phyloP scores from a whole-genome alignment of 2,888 invertebrate species.

The Tyria jacobaeae region DNA sequence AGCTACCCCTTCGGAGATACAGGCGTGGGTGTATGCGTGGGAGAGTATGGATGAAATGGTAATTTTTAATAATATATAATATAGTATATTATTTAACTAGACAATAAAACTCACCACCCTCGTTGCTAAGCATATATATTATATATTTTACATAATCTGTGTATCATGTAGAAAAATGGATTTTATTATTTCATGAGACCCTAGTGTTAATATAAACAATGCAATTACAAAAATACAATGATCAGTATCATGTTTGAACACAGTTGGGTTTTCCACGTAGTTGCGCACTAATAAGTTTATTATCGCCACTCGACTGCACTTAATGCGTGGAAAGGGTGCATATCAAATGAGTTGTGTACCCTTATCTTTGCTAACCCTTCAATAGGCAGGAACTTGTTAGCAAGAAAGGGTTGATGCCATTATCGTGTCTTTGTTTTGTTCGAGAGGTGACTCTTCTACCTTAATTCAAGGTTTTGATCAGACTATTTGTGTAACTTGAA shows the following conservation, averaged over 20 bases:
- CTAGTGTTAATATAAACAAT: not conserved
- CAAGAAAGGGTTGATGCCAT: constrained; percentile 16
- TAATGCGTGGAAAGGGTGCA: constrained; percentile 48
- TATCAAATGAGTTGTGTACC: constrained; percentile 39
- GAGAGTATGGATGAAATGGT: too few relatives aligned
- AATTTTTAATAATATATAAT: too few relatives aligned
- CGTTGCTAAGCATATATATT: too few relatives aligned
- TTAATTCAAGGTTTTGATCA: constrained; percentile 5
- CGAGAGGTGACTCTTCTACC: not conserved
- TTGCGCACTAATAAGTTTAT: constrained; percentile 45
- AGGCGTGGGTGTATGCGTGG: too few relatives aligned
- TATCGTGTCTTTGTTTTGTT: constrained; percentile 15
- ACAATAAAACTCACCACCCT: too few relatives aligned
- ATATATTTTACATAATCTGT: too few relatives aligned
- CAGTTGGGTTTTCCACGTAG: constrained; percentile 40
- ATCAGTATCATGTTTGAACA: constrained; percentile 18
- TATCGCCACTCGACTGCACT: constrained; percentile 41
- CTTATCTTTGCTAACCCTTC: constrained; percentile 36
- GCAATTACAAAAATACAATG: constrained; percentile 14
- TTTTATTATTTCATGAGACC: too few relatives aligned
- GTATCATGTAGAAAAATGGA: too few relatives aligned
- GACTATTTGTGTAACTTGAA: not conserved
- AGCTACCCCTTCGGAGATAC: too few relatives aligned
- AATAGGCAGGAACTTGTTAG: constrained; percentile 28
- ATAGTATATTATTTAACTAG: too few relatives aligned